These are phyloP conservation scores for Drosophila persimilis DNA, from an alignment of 1,140 invertebrate genomes.

Conservation along the genomic window DNA sequence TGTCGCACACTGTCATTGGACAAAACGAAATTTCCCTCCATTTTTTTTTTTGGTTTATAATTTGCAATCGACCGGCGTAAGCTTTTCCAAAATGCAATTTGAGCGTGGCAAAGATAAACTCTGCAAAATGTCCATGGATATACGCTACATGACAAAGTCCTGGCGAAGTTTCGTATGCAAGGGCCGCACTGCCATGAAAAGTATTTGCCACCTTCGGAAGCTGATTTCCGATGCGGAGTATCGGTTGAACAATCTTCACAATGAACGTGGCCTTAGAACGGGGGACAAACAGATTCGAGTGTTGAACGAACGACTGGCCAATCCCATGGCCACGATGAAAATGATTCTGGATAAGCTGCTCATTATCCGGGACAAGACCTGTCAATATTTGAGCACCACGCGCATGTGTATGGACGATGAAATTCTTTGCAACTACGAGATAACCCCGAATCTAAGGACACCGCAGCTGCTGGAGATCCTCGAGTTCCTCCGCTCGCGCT, in stretches of 20 bases:
- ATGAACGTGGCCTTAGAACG: not conserved
- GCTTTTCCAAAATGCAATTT: too few species aligned
- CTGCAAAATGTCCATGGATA: too few species aligned
- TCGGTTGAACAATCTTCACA: not conserved
- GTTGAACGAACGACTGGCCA: not conserved
- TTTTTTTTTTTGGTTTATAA: too few species aligned
- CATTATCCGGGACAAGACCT: not conserved
- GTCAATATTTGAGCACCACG: slow-evolving; percentile 18
- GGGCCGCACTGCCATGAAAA: slow-evolving; percentile 6
- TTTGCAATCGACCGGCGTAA: too few species aligned
- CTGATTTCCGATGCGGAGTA: slow-evolving; percentile 15
- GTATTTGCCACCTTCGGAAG: not conserved
- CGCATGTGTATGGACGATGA: slow-evolving; percentile 33
- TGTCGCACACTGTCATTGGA: too few species aligned
- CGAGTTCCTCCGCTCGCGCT: slow-evolving; percentile 36
- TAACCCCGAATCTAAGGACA: slow-evolving; percentile 1
- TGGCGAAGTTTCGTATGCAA: slow-evolving; percentile 2
- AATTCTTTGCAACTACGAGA: not conserved
- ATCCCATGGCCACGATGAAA: not conserved
- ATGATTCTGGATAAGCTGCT: slow-evolving; percentile 3
- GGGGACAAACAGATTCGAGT: not conserved
- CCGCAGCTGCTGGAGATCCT: slow-evolving; percentile 24
- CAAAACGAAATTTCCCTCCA: too few species aligned
- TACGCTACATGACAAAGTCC: too few species aligned
- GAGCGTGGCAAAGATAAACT: too few species aligned